phyloP scores from a whole-genome alignment of 2,888 invertebrate species.

The Halictus quadricinctus region DNA sequence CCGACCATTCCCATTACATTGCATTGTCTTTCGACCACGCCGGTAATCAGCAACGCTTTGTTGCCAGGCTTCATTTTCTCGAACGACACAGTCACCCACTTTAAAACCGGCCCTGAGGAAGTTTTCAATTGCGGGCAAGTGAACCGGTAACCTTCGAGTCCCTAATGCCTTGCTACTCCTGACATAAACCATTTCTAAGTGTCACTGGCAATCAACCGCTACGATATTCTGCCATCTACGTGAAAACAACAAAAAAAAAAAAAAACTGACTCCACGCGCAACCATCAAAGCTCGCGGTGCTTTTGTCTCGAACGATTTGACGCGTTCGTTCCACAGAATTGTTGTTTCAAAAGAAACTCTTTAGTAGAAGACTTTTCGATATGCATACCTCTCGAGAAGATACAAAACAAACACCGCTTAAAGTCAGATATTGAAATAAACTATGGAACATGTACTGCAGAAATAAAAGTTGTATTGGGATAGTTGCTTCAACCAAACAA shows the following conservation, averaged over 20 bases:
- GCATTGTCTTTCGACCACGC: constrained; percentile 70
- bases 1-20: constrained; percentile 67
- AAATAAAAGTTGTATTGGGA: background rate
- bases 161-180: constrained; percentile 26
- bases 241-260: background rate
- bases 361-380: background rate
- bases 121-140: constrained; percentile 45
- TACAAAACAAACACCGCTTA: background rate
- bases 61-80: constrained; percentile 61
- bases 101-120: constrained; percentile 56
- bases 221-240: constrained; percentile 8
- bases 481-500: background rate
- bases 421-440: background rate
- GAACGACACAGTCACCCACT: constrained; percentile 38
- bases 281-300: constrained; percentile 7
- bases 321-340: background rate
- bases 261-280: background rate
- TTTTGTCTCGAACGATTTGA: constrained; percentile 9
- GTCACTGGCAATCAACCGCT: constrained; percentile 14
- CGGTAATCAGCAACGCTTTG: constrained; percentile 72
- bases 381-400: background rate
- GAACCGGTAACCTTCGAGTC: constrained; percentile 42
- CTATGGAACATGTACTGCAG: background rate
- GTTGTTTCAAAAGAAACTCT: background rate
- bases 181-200: constrained; percentile 28